phyloP scores from a whole-genome alignment of 2,797 vertebrate genomes.

The Benthosema pterotum region DNA sequence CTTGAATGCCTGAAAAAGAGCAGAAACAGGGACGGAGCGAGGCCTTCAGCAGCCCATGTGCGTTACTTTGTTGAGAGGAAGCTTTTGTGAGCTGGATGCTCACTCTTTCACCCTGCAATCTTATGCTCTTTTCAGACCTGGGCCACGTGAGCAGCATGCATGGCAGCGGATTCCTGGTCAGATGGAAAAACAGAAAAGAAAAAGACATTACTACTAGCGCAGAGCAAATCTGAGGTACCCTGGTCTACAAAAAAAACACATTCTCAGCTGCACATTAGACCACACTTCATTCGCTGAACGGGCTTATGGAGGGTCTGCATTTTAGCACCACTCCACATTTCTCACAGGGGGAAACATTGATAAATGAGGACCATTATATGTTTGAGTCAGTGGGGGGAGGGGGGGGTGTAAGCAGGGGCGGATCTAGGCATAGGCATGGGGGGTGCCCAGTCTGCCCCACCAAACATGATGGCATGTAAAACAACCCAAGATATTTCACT shows the following conservation, averaged over 20 bases:
- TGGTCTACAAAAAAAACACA: not conserved
- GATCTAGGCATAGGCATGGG: too few species aligned
- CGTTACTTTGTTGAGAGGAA: conserved; percentile 35
- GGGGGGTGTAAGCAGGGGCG: too few species aligned
- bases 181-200: too few species aligned
- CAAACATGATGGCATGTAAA: too few species aligned
- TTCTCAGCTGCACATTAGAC: not conserved
- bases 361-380: not conserved
- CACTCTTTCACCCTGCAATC: conserved; percentile 35
- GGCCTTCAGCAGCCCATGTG: conserved; percentile 48
- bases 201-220: too few species aligned
- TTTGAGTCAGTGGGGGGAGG: conserved; percentile 8
- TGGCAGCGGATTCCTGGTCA: not conserved
- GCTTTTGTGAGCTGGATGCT: conserved; percentile 50
- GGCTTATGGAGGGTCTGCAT: not conserved
- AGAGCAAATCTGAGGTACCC: too few species aligned
- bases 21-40: conserved; percentile 26
- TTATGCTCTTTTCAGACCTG: conserved; percentile 11
- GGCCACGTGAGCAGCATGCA: conserved; percentile 12
- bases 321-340: not conserved
- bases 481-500: too few species aligned
- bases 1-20: conserved; percentile 45
- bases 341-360: conserved; percentile 3
- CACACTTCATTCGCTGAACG: not conserved
- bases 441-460: too few species aligned